These are phyloP conservation scores for Phalacrocorax carbo DNA, from an alignment of 2,113 vertebrate genomes.

Conservation along the genomic window DNA sequence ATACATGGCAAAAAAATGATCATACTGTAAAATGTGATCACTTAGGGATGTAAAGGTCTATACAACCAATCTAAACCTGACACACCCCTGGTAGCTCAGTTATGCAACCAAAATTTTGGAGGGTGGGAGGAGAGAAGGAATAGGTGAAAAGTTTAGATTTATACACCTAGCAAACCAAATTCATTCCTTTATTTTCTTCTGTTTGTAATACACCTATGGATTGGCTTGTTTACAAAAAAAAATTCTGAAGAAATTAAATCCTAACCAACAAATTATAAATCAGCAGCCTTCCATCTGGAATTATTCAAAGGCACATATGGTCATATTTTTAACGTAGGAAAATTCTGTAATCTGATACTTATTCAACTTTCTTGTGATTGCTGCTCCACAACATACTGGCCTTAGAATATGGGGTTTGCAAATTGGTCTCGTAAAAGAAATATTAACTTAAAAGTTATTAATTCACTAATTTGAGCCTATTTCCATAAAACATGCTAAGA, in stretches of 20 bases:
- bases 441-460: not conserved
- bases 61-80: not conserved
- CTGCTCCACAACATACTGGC: not conserved
- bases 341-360: slow-evolving; percentile 59
- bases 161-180: not conserved
- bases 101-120: not conserved
- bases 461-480: not conserved
- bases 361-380: slow-evolving; percentile 21
- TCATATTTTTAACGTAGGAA: slow-evolving; percentile 34
- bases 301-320: slow-evolving; percentile 63
- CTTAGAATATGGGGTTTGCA: not conserved
- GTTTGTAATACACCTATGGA: not conserved
- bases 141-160: not conserved
- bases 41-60: not conserved
- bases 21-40: not conserved
- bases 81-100: not conserved
- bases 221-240: not conserved
- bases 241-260: slow-evolving; percentile 49
- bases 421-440: not conserved
- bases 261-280: slow-evolving; percentile 26
- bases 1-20: not conserved
- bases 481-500: not conserved
- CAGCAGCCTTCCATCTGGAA: slow-evolving; percentile 74
- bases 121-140: not conserved
- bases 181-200: not conserved